phyloP scores from a whole-genome alignment of 2,113 vertebrate genomes.

The Thinocorus orbignyianus region DNA sequence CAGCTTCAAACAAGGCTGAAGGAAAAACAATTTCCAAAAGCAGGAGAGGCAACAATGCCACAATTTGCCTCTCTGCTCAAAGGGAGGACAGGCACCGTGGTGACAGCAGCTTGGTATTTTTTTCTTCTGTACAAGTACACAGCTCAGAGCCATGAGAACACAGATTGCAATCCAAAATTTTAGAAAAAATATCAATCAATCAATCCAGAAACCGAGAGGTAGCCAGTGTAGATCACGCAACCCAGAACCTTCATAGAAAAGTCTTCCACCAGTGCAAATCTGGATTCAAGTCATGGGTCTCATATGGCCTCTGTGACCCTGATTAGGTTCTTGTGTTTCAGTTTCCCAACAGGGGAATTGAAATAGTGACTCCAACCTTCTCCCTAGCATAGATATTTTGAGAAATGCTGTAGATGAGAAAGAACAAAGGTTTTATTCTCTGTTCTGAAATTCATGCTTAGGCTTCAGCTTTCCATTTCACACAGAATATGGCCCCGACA shows the following conservation, averaged over 20 bases:
- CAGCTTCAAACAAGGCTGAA: not conserved
- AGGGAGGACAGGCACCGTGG: not conserved
- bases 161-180: not conserved
- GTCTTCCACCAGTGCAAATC: not conserved
- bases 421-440: not conserved
- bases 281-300: not conserved
- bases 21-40: not conserved
- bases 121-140: not conserved
- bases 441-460: not conserved
- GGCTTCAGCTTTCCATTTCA: not conserved
- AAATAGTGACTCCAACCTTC: not conserved
- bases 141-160: not conserved
- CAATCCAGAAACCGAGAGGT: not conserved
- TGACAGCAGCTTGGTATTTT: not conserved
- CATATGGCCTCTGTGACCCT: not conserved
- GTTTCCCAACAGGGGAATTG: not conserved
- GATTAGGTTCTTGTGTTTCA: not conserved
- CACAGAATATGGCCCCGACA: rapidly evolving
- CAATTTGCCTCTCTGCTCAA: not conserved
- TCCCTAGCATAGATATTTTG: not conserved
- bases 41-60: not conserved
- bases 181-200: not conserved
- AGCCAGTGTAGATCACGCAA: not conserved
- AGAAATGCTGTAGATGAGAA: not conserved
- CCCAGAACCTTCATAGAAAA: not conserved